These are phyloP conservation scores for Cecropterus lyciades DNA, from an alignment of 1,140 invertebrate genomes.

Conservation along the genomic window DNA sequence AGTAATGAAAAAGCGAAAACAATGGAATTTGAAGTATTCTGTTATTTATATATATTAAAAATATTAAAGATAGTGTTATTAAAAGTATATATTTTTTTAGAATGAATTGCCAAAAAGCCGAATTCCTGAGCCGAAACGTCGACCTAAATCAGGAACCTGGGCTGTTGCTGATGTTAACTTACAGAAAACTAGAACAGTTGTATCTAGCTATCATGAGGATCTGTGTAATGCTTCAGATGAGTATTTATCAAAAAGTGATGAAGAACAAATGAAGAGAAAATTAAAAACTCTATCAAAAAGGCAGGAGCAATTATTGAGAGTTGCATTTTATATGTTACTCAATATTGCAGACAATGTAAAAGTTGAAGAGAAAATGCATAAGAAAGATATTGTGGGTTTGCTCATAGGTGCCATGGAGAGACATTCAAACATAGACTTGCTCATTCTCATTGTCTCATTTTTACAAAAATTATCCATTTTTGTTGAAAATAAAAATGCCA, in stretches of 20 bases:
- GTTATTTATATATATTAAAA: too few species aligned
- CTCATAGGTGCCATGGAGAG: constrained; percentile 95
- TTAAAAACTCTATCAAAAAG: constrained; percentile 93
- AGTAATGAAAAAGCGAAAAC: too few species aligned
- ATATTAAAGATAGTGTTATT: not conserved
- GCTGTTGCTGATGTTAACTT: constrained; percentile 82
- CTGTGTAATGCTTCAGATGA: constrained; percentile 85
- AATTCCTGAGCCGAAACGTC: constrained; percentile 87
- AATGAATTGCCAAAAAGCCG: constrained; percentile 87
- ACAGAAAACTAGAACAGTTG: constrained; percentile 83
- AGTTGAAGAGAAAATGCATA: constrained; percentile 98
- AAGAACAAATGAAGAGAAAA: constrained; percentile 92
- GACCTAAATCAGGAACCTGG: constrained; percentile 88
- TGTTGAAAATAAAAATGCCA: constrained; percentile 96
- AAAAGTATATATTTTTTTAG: constrained; percentile 53
- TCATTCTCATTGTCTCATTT: constrained; percentile 97
- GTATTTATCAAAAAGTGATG: constrained; percentile 88
- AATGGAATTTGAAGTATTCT: too few species aligned
- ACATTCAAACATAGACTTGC: constrained; percentile 92
- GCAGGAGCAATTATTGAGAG: constrained; percentile 95
- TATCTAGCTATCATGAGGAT: constrained; percentile 87
- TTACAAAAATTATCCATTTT: constrained; percentile 98
- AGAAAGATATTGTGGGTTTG: constrained; percentile 95
- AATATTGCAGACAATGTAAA: constrained; percentile 98
- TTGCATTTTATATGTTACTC: constrained; percentile 95